Conservation (phyloP, 30 jellyfish, hydroid and myxozoan genomes). For the Mastigias papua region DNA sequence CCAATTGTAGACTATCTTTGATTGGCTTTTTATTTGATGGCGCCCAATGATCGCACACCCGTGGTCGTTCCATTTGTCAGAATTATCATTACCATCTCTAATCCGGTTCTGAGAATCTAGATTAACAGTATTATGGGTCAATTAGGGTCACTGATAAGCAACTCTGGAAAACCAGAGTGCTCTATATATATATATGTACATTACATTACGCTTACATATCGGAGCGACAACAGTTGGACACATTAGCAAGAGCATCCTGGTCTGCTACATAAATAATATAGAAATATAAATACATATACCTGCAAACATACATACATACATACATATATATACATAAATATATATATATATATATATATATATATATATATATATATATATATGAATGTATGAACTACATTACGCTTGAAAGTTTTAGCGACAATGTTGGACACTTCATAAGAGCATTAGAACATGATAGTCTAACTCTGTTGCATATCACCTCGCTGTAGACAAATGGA, state of each 20-base stretch:
- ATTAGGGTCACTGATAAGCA: conserved; percentile 37
- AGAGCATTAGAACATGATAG: too few relatives aligned
- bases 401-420: too few relatives aligned
- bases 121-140: conserved; percentile 34
- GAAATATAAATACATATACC: too few relatives aligned
- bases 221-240: not conserved
- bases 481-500: too few relatives aligned
- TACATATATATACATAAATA: too few relatives aligned
- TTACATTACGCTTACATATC: not conserved
- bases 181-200: not conserved
- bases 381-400: too few relatives aligned
- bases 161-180: conserved; percentile 19
- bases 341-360: too few relatives aligned
- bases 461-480: too few relatives aligned
- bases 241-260: not conserved
- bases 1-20: not conserved
- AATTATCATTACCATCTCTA: conserved; percentile 30
- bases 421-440: too few relatives aligned
- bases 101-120: conserved; percentile 33
- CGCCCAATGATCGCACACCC: conserved; percentile 40
- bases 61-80: conserved; percentile 37
- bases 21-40: conserved; percentile 28
- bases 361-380: too few relatives aligned
- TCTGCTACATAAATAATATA: too few relatives aligned
- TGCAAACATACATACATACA: too few relatives aligned